Percentiles rank a stretch among this genome's conserved stretches.
These are phyloP conservation scores for Pyrochroa serraticornis DNA, from an alignment of 2,888 invertebrate species.

Conservation along the genomic window DNA sequence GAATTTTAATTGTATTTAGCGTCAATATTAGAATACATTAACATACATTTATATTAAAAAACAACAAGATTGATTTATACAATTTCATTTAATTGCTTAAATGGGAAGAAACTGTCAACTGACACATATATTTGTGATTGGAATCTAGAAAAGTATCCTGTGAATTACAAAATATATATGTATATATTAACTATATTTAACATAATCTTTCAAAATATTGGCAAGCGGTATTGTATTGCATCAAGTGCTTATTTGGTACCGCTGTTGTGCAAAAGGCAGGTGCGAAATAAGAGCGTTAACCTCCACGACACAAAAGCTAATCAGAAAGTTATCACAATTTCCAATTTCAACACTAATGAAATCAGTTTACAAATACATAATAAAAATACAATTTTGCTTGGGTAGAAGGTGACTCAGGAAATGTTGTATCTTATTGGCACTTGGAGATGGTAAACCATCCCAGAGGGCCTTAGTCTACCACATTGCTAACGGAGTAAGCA, in stretches of 20 bases:
- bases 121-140: slow-evolving; percentile 51
- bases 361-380: slow-evolving; percentile 26
- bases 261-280: slow-evolving; percentile 51
- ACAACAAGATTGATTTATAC: slow-evolving; percentile 56
- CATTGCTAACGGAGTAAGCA: slow-evolving; percentile 30
- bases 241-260: slow-evolving; percentile 44
- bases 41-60: slow-evolving; percentile 57
- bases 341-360: slow-evolving; percentile 35
- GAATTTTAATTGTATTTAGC: slow-evolving; percentile 55
- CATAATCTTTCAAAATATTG: slow-evolving; percentile 45
- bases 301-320: slow-evolving; percentile 41
- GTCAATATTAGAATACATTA: slow-evolving; percentile 55
- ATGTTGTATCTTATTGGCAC: slow-evolving; percentile 26
- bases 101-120: slow-evolving; percentile 51
- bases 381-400: slow-evolving; percentile 23
- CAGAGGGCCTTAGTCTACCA: slow-evolving; percentile 28
- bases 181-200: slow-evolving; percentile 49
- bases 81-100: slow-evolving; percentile 50
- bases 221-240: slow-evolving; percentile 44
- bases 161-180: slow-evolving; percentile 52
- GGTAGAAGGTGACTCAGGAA: slow-evolving; percentile 27
- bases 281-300: slow-evolving; percentile 48
- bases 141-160: slow-evolving; percentile 50
- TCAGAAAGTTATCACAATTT: slow-evolving; percentile 46
- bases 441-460: slow-evolving; percentile 28